Evolutionary conservation across 2,797 vertebrate species (phyloP).

Genomic region (Sebastiscus tertius): DNA sequence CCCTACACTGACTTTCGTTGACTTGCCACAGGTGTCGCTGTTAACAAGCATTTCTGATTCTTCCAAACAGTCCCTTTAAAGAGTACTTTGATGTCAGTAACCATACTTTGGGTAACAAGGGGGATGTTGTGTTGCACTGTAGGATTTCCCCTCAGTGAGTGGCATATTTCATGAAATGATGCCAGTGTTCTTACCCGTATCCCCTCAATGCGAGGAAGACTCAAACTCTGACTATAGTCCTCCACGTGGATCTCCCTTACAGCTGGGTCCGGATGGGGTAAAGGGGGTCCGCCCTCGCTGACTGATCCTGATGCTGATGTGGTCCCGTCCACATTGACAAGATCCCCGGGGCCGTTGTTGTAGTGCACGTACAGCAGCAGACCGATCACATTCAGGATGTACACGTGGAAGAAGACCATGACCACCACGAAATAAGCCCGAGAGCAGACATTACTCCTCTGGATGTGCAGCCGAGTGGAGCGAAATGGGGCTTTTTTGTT

Average conservation of each 20-base stretch:
- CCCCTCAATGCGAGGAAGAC: constrained; percentile 89
- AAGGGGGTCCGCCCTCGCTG: constrained; percentile 2
- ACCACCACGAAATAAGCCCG: constrained; percentile 94
- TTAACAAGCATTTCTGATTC: too few relatives aligned
- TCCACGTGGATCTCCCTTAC: constrained; percentile 41
- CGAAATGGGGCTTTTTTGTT: constrained; percentile 22
- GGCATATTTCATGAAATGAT: not conserved
- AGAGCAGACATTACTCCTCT: constrained; percentile 90
- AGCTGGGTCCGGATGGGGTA: constrained; percentile 34
- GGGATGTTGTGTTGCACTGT: not conserved
- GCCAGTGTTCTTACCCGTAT: constrained; percentile 85
- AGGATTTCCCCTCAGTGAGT: not conserved
- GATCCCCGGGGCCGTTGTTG: constrained; percentile 84
- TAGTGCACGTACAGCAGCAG: constrained; percentile 94
- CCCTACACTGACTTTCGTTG: too few relatives aligned
- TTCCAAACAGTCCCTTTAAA: too few relatives aligned
- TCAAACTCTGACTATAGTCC: constrained; percentile 56
- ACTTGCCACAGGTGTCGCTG: too few relatives aligned
- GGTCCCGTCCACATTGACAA: constrained; percentile 34
- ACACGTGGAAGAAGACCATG: constrained; percentile 95
- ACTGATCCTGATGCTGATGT: constrained; percentile 23
- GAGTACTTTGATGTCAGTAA: too few relatives aligned
- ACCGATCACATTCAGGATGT: constrained; percentile 92
- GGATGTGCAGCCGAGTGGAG: constrained; percentile 75
- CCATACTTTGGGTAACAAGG: not conserved